phyloP scores from a whole-genome alignment of 2,797 vertebrate species.

The Periparus ater region DNA sequence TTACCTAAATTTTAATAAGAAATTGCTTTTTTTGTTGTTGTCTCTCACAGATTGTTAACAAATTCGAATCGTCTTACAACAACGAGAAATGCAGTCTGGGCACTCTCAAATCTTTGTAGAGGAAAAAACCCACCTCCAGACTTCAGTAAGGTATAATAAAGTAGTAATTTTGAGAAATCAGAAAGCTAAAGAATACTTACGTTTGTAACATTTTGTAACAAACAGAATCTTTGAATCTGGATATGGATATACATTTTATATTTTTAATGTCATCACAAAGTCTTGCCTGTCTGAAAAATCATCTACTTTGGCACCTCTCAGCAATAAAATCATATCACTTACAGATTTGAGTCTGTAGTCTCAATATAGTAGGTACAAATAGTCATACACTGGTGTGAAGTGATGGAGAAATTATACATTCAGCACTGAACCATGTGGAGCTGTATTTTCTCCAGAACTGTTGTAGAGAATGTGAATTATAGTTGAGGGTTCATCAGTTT shows the following conservation, averaged over 20 bases:
- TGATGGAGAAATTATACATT: neutral
- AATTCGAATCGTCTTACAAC: slow-evolving; percentile 95
- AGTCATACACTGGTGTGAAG: neutral
- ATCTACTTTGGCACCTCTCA: neutral
- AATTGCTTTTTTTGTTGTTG: neutral
- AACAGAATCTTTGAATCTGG: neutral
- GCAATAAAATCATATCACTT: neutral
- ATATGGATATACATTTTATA: neutral
- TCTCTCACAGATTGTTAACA: slow-evolving; percentile 84
- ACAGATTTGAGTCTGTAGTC: neutral
- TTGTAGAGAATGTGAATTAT: neutral
- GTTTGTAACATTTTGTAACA: neutral
- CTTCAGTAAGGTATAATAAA: slow-evolving; percentile 84
- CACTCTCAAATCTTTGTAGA: slow-evolving; percentile 90
- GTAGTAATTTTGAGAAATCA: neutral
- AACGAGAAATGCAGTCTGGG: slow-evolving; percentile 96
- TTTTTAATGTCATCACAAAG: neutral
- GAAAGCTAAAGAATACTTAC: neutral
- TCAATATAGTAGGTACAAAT: too few relatives aligned
- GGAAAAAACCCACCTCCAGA: slow-evolving; percentile 93
- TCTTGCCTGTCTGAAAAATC: neutral
- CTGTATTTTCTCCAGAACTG: neutral
- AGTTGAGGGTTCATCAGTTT: neutral
- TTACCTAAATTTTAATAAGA: neutral
- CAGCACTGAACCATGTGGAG: neutral